These are phyloP conservation scores for Atherinosoma microstoma DNA, from an alignment of 2,797 vertebrate species.

Conservation along the genomic window DNA sequence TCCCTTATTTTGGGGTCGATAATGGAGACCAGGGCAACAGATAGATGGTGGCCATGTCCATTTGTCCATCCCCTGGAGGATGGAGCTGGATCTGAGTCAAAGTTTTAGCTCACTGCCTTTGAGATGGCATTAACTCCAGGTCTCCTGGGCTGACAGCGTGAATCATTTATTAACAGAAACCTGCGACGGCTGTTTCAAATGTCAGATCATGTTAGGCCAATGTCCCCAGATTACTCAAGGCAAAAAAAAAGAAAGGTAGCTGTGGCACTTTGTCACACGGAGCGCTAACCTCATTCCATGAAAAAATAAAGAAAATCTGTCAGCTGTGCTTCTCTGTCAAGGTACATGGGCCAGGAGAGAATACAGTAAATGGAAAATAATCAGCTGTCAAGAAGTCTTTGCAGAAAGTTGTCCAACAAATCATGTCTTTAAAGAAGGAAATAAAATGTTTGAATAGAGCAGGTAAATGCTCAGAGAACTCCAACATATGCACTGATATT, in stretches of 20 bases:
- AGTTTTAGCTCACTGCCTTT: slow-evolving; percentile 88
- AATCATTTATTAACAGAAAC: slow-evolving; percentile 85
- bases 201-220: slow-evolving; percentile 77
- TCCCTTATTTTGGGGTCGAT: slow-evolving; percentile 81
- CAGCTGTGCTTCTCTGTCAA: slow-evolving; percentile 13
- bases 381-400: not conserved
- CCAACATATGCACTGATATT: not conserved
- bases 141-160: slow-evolving; percentile 74
- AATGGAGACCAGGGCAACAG: slow-evolving; percentile 87
- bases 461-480: not conserved
- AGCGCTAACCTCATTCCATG: slow-evolving; percentile 38
- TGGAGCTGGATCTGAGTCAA: slow-evolving; percentile 85
- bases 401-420: not conserved
- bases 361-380: slow-evolving; percentile 4
- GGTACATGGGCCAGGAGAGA: slow-evolving; percentile 14
- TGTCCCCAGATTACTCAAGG: slow-evolving; percentile 51
- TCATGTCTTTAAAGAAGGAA: slow-evolving; percentile 8
- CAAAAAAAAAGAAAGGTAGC: slow-evolving; percentile 39
- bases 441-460: not conserved
- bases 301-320: not conserved
- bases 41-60: slow-evolving; percentile 83
- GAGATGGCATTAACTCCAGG: slow-evolving; percentile 90
- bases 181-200: slow-evolving; percentile 70
- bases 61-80: slow-evolving; percentile 90
- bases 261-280: slow-evolving; percentile 49